phyloP scores from a whole-genome alignment of 2,113 vertebrate species.

The Megatriorchis doriae region DNA sequence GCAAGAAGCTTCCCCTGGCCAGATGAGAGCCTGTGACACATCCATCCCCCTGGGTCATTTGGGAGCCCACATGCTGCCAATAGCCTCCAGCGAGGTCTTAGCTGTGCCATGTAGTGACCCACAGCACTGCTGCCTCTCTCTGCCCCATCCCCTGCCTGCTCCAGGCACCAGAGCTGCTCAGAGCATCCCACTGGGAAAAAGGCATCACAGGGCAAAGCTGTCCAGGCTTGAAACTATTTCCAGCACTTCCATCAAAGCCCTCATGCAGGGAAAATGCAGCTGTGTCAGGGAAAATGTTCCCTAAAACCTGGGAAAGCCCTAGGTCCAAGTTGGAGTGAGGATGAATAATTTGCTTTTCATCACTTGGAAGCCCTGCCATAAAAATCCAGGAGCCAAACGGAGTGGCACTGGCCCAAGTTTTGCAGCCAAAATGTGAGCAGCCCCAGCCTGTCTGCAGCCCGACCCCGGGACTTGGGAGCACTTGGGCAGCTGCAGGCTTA shows the following conservation, averaged over 20 bases:
- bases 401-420: background rate
- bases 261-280: background rate
- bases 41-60: background rate
- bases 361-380: background rate
- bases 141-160: background rate
- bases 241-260: background rate
- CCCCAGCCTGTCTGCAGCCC: background rate
- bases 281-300: background rate
- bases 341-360: background rate
- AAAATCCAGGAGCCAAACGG: background rate
- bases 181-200: background rate
- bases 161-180: background rate
- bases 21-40: background rate
- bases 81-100: background rate
- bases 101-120: background rate
- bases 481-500: background rate
- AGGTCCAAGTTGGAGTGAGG: background rate
- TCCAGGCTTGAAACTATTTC: background rate
- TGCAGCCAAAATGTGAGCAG: background rate
- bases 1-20: background rate
- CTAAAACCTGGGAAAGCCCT: conserved; percentile 11
- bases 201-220: background rate
- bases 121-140: background rate
- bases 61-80: background rate
- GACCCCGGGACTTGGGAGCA: background rate